Percentiles rank a stretch among this genome's conserved stretches.
These are phyloP conservation scores for Halesus radiatus DNA, from an alignment of 1,140 invertebrate genomes.

Conservation along the genomic window DNA sequence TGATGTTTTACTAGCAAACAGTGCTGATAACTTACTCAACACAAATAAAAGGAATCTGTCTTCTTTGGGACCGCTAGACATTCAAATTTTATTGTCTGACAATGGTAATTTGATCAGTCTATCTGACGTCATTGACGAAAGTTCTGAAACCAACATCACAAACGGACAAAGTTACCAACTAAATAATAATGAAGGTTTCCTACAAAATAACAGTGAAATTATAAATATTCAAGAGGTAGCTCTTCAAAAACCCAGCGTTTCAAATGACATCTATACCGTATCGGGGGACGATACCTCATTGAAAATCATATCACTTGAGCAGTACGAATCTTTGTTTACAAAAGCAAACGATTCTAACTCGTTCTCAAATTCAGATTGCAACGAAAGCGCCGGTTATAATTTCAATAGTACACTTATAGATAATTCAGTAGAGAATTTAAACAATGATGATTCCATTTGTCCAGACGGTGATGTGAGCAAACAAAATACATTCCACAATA, in stretches of 20 bases:
- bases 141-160: background rate
- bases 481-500: constrained; percentile 21
- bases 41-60: constrained; percentile 2
- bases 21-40: constrained; percentile 13
- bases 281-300: constrained; percentile 48
- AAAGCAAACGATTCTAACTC: constrained; percentile 38
- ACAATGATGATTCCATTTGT: constrained; percentile 5
- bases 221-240: constrained; percentile 45
- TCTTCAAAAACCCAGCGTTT: constrained; percentile 1
- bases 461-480: background rate
- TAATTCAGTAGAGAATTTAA: background rate
- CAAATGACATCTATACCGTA: constrained; percentile 42
- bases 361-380: constrained; percentile 22
- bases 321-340: constrained; percentile 37
- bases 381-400: constrained; percentile 24
- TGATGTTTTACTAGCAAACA: constrained; percentile 46
- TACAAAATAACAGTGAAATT: constrained; percentile 30
- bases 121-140: constrained; percentile 41
- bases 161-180: constrained; percentile 18
- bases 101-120: constrained; percentile 46
- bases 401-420: background rate
- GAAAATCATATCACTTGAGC: constrained; percentile 47
- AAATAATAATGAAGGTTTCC: background rate
- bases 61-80: constrained; percentile 45
- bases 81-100: constrained; percentile 53